Percentiles rank a stretch among this genome's conserved stretches.
Evolutionary conservation across 2,797 vertebrate genomes (phyloP).

Genomic region (Poeciliopsis turneri): DNA sequence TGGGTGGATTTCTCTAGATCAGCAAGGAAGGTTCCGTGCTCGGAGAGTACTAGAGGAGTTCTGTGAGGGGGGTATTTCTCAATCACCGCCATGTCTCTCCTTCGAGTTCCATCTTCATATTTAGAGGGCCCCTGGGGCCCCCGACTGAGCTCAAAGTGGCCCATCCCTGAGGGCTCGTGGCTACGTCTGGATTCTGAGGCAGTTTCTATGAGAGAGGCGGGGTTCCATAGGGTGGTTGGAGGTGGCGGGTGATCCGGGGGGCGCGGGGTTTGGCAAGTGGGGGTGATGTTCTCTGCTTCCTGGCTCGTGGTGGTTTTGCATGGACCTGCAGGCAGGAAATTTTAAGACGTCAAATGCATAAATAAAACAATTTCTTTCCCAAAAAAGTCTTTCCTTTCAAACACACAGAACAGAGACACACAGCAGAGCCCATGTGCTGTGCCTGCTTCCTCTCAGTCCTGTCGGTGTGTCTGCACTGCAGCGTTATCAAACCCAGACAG

Average conservation of each 20-base stretch:
- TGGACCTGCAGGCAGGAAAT: constrained; percentile 72
- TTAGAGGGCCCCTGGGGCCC: constrained; percentile 77
- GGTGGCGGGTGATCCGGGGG: constrained; percentile 80
- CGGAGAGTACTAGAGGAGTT: constrained; percentile 72
- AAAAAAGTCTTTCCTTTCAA: constrained; percentile 21
- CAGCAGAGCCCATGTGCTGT: constrained; percentile 9
- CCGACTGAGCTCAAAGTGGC: constrained; percentile 85
- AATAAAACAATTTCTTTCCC: constrained; percentile 8
- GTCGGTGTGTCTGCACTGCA: constrained; percentile 48
- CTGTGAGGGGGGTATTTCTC: constrained; percentile 86
- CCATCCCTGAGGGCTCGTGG: constrained; percentile 78
- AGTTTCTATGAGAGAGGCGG: constrained; percentile 90
- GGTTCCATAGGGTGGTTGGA: constrained; percentile 94
- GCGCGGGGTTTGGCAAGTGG: constrained; percentile 92
- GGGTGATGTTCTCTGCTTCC: constrained; percentile 84
- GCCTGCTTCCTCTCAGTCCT: constrained; percentile 38
- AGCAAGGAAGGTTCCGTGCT: constrained; percentile 86
- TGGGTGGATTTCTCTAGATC: constrained; percentile 95
- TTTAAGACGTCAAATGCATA: constrained; percentile 26
- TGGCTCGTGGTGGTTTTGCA: constrained; percentile 87
- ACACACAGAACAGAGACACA: constrained; percentile 19
- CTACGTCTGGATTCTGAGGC: constrained; percentile 84
- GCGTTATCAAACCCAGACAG: constrained; percentile 71
- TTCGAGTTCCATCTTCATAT: constrained; percentile 82
- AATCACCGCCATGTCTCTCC: constrained; percentile 78